These are phyloP conservation scores for Batillaria attramentaria DNA, from an alignment of 1,140 invertebrate genomes.

Conservation along the genomic window DNA sequence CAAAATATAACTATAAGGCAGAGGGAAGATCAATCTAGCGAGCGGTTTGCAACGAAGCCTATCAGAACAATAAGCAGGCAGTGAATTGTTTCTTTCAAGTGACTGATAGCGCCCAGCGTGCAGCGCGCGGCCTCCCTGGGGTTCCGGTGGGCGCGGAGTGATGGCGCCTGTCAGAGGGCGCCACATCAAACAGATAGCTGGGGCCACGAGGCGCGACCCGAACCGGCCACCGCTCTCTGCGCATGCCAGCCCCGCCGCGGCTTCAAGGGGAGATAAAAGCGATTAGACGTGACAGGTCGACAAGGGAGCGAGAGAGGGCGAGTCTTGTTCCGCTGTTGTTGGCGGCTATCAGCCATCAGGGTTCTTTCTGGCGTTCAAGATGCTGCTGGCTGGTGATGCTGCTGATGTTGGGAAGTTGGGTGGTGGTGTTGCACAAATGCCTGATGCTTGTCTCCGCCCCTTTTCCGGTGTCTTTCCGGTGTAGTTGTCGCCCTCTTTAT, in stretches of 20 bases:
- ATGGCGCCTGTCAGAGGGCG: constrained; percentile 13
- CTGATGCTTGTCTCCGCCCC: not conserved
- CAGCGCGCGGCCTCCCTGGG: not conserved
- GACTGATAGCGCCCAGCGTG: constrained; percentile 10
- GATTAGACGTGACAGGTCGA: constrained; percentile 17
- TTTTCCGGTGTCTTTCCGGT: not conserved
- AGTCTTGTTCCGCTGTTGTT: not conserved
- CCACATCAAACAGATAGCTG: constrained; percentile 19
- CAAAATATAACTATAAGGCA: not conserved
- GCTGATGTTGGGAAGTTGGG: no score
- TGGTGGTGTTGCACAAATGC: not conserved
- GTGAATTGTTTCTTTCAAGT: constrained; percentile 16
- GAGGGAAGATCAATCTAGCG: not conserved
- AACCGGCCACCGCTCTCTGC: constrained; percentile 1
- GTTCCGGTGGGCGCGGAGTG: constrained; percentile 4
- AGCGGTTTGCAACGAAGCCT: not conserved
- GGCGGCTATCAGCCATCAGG: constrained; percentile 5
- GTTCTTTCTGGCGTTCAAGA: not conserved
- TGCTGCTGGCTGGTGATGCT: no score
- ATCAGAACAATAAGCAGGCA: constrained; percentile 8
- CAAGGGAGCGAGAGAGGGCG: constrained; percentile 11
- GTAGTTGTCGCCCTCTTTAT: not conserved
- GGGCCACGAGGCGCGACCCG: constrained; percentile 4
- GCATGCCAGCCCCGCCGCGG: no score
- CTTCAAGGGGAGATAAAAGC: constrained; percentile 10